Percentiles rank a stretch among this genome's conserved stretches.
Evolutionary conservation across 2,888 invertebrate species (phyloP).

Genomic region (Drosophila pegasa): DNA sequence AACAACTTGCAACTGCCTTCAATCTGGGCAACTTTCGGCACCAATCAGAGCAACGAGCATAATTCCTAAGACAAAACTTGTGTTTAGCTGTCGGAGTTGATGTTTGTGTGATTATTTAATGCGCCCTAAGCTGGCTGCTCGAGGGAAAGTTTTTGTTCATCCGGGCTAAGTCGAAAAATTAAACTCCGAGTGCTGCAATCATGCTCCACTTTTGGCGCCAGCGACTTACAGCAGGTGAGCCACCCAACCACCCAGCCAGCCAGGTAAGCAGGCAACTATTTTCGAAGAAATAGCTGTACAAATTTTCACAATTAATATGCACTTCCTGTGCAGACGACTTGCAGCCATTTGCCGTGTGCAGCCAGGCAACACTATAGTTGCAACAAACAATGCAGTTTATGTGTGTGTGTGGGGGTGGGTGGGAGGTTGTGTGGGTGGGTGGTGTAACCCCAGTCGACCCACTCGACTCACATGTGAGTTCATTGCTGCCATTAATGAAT

Average conservation of each 20-base stretch:
- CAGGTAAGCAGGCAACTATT: constrained; percentile 51
- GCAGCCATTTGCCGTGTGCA: constrained; percentile 68
- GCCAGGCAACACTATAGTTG: constrained; percentile 44
- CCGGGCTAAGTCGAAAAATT: constrained; percentile 25
- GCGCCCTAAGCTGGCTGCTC: constrained; percentile 5
- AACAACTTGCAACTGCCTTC: neutral
- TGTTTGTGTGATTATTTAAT: constrained; percentile 21
- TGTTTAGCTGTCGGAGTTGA: neutral
- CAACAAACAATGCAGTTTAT: constrained; percentile 46
- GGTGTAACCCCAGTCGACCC: constrained; percentile 6
- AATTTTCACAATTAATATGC: constrained; percentile 81
- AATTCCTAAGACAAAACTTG: neutral
- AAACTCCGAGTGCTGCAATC: constrained; percentile 25
- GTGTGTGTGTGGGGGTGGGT: neutral
- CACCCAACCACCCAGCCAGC: constrained; percentile 6
- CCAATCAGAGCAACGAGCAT: neutral
- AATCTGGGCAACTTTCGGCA: neutral
- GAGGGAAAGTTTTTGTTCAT: constrained; percentile 10
- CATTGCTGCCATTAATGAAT: constrained; percentile 80
- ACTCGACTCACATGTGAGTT: constrained; percentile 73
- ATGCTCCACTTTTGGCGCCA: constrained; percentile 29
- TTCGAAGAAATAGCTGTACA: constrained; percentile 77
- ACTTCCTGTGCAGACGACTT: constrained; percentile 80
- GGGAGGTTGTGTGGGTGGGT: neutral
- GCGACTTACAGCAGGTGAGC: constrained; percentile 27